Evolutionary conservation across 2,797 vertebrate genomes (phyloP).

Genomic region (Psittacula echo): DNA sequence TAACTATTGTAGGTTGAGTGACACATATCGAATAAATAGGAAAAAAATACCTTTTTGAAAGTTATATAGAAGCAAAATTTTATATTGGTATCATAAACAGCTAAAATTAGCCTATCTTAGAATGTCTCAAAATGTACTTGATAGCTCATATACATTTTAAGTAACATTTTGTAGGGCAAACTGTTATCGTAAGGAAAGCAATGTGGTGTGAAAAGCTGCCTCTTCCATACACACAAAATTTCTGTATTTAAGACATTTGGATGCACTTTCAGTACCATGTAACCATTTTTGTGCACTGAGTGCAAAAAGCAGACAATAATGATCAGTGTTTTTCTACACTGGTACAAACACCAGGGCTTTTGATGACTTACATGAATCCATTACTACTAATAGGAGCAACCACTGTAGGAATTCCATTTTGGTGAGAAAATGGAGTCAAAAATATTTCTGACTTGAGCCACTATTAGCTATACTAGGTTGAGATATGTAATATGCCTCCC

Average conservation of each 20-base stretch:
- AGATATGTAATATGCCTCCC: not conserved
- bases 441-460: not conserved
- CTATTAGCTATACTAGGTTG: not conserved
- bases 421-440: not conserved
- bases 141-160: not conserved
- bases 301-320: not conserved
- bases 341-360: not conserved
- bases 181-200: not conserved
- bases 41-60: not conserved
- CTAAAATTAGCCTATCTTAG: not conserved
- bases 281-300: not conserved
- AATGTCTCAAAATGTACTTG: not conserved
- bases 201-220: not conserved
- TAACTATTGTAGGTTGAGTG: not conserved
- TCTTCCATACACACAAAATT: not conserved
- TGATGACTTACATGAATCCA: not conserved
- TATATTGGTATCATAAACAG: not conserved
- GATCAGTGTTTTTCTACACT: not conserved
- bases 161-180: not conserved
- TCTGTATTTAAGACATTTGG: not conserved
- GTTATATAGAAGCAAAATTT: not conserved
- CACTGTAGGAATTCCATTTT: not conserved
- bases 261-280: not conserved
- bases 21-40: not conserved
- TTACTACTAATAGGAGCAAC: not conserved